A percentile compares a stretch with the other conserved stretches of the same genome.
phyloP scores from a whole-genome alignment of 1,140 invertebrate genomes.

The Hylaeus anthracinus region DNA sequence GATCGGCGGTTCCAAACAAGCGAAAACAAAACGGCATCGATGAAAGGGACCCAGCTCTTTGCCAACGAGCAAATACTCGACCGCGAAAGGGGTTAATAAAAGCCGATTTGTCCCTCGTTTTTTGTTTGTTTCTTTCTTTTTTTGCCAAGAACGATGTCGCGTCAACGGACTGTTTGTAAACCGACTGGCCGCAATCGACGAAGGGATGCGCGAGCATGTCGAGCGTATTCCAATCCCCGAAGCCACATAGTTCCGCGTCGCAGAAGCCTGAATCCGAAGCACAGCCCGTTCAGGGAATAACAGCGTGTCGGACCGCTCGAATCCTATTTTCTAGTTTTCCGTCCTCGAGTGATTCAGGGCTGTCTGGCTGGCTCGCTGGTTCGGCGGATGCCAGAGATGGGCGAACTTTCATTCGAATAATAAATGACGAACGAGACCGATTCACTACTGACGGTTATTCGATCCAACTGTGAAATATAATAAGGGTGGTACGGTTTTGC shows the following conservation, averaged over 20 bases:
- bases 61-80: conserved; percentile 8
- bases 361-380: conserved; percentile 1
- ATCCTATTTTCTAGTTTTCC: conserved; percentile 49
- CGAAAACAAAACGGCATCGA: background rate
- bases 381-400: no score
- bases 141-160: background rate
- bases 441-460: no score
- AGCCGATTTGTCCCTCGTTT: conserved; percentile 19
- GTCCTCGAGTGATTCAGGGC: conserved; percentile 18
- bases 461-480: no score
- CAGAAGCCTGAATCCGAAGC: conserved; percentile 17
- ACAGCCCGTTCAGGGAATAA: background rate
- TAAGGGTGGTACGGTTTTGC: no score
- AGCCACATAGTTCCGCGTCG: conserved; percentile 6
- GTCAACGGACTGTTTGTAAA: conserved; percentile 18
- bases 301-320: conserved; percentile 3
- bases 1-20: background rate
- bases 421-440: no score
- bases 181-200: conserved; percentile 27
- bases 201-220: background rate
- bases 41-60: background rate
- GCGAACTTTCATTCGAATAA: no score
- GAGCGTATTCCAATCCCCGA: background rate
- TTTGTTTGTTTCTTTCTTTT: background rate
- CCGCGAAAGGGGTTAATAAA: conserved; percentile 17